phyloP scores from a whole-genome alignment of 2,113 vertebrate genomes.

The Myrmophylax atrothorax region DNA sequence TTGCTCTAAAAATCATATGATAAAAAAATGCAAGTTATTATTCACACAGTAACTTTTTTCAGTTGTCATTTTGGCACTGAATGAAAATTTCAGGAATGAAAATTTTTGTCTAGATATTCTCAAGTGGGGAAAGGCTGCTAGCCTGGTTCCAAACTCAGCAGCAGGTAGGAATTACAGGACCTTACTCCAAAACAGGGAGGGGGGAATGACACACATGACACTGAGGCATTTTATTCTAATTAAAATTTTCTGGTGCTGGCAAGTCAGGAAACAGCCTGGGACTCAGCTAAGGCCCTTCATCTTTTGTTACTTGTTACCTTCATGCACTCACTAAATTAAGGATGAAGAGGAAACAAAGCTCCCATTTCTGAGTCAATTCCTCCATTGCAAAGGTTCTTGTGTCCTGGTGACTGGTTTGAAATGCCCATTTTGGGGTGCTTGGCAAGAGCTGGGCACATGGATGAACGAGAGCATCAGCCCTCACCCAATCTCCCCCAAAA shows the following conservation, averaged over 20 bases:
- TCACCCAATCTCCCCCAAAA: accelerated
- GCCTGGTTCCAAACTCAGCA: not conserved
- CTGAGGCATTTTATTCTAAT: not conserved
- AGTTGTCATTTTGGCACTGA: not conserved
- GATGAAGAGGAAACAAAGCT: not conserved
- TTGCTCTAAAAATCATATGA: not conserved
- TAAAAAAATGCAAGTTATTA: not conserved
- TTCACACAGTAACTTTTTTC: not conserved
- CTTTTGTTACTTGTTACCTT: not conserved
- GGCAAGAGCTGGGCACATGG: no score
- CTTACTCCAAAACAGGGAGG: not conserved
- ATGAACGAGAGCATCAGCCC: accelerated
- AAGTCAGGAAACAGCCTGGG: not conserved
- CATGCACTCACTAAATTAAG: not conserved
- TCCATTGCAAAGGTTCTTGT: not conserved
- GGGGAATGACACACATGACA: not conserved
- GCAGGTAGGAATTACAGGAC: not conserved
- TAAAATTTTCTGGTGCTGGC: not conserved
- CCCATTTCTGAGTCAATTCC: not conserved
- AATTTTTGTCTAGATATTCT: not conserved
- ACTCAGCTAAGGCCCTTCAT: not conserved
- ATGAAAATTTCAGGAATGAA: not conserved
- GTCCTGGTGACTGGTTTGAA: not conserved
- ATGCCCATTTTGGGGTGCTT: not conserved
- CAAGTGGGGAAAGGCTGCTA: not conserved